phyloP scores from a whole-genome alignment of 2,113 vertebrate species.

The Nothobranchius furzeri region DNA sequence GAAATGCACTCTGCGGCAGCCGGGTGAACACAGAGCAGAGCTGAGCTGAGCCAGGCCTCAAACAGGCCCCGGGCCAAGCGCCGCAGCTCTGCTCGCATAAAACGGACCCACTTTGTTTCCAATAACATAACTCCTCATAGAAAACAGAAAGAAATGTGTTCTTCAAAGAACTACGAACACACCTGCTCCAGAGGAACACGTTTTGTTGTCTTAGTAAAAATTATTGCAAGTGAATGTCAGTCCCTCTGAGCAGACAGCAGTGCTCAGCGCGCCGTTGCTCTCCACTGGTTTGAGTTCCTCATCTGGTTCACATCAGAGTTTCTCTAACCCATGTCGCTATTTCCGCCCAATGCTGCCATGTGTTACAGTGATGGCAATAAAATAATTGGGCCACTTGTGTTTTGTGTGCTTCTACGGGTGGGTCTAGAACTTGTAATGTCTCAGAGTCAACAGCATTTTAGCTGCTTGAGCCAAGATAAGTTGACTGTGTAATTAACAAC shows the following conservation, averaged over 20 bases:
- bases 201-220: conserved; percentile 8
- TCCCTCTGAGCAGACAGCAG: conserved; percentile 24
- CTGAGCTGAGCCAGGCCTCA: conserved; percentile 34
- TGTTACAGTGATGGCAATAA: conserved; percentile 48
- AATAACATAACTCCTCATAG: conserved; percentile 40
- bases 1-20: conserved; percentile 49
- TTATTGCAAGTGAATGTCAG: conserved; percentile 12
- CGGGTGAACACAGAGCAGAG: conserved; percentile 32
- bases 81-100: conserved; percentile 54
- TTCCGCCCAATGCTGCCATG: conserved; percentile 49
- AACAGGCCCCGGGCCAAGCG: conserved; percentile 43
- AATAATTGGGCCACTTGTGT: conserved; percentile 48
- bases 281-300: conserved; percentile 37
- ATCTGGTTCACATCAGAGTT: conserved; percentile 75
- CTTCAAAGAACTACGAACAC: conserved; percentile 8
- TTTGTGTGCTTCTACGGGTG: conserved; percentile 36
- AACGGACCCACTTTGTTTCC: conserved; percentile 53
- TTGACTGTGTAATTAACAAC: conserved; percentile 11
- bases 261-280: conserved; percentile 41
- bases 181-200: conserved; percentile 14
- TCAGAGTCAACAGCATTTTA: conserved; percentile 13
- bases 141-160: neutral
- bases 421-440: conserved; percentile 18
- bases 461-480: neutral
- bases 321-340: conserved; percentile 55